Percentiles rank a stretch among this genome's conserved stretches.
Evolutionary conservation across 2,113 vertebrate genomes (phyloP).

Genomic region (Poecile atricapillus): DNA sequence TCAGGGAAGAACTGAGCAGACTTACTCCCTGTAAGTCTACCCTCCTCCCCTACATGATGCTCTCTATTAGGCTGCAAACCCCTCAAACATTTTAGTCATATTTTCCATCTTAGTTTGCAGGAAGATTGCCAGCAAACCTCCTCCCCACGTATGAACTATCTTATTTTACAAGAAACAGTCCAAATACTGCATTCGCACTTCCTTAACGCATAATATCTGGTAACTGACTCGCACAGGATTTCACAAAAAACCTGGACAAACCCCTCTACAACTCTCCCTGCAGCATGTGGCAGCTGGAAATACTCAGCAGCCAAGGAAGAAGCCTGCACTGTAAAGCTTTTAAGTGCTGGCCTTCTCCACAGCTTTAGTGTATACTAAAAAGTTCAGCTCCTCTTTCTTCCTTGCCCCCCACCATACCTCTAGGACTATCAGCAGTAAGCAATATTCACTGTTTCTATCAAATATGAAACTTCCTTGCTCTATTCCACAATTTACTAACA

Average conservation of each 20-base stretch:
- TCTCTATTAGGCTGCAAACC: conserved; percentile 2
- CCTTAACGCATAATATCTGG: not conserved
- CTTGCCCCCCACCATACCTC: not conserved
- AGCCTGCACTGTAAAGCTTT: not conserved
- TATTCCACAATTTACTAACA: not conserved
- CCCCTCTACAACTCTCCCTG: not conserved
- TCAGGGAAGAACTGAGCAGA: not conserved
- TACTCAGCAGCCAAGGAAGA: not conserved
- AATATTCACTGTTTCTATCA: not conserved
- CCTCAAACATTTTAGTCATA: conserved; percentile 42
- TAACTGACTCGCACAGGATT: not conserved
- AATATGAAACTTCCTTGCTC: not conserved
- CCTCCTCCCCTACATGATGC: not conserved
- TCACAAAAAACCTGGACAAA: not conserved
- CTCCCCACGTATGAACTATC: not conserved
- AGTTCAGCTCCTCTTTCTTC: not conserved
- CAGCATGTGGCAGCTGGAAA: conserved; percentile 25
- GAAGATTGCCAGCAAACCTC: conserved; percentile 37
- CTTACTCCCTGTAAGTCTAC: not conserved
- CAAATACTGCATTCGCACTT: conserved; percentile 9
- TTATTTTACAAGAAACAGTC: conserved; percentile 28
- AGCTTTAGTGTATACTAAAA: not conserved
- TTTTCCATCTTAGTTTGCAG: conserved; percentile 53
- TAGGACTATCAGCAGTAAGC: not conserved
- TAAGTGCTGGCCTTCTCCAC: not conserved